A percentile compares a stretch with the other conserved stretches of the same genome.
Conservation (phyloP, 2,113 vertebrate genomes). For the Tragulus kanchil region DNA sequence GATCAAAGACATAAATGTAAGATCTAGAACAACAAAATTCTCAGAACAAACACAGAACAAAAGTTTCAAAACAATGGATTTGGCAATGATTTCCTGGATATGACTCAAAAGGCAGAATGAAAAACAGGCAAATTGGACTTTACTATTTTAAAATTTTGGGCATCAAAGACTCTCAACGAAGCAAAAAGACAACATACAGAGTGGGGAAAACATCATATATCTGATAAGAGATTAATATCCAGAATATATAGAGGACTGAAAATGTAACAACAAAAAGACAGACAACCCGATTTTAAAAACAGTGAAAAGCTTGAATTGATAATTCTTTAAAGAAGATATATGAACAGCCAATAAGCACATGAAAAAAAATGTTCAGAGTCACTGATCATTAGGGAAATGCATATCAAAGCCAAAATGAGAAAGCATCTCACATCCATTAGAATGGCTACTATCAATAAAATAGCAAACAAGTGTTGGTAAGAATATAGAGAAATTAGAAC, state of each 20-base stretch:
- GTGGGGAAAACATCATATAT: not conserved
- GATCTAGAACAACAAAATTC: not conserved
- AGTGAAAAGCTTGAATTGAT: not conserved
- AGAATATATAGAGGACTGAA: not conserved
- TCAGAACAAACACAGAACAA: not conserved
- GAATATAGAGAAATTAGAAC: not conserved
- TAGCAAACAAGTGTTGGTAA: not conserved
- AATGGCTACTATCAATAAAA: not conserved
- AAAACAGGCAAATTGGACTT: not conserved
- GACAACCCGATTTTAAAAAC: not conserved
- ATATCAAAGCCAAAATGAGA: not conserved
- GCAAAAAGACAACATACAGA: not conserved
- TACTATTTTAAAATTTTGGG: not conserved
- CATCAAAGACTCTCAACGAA: not conserved
- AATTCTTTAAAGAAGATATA: not conserved
- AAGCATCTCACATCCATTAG: not conserved
- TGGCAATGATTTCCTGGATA: not conserved
- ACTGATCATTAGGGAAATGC: not conserved
- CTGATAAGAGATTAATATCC: not conserved
- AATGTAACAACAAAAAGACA: not conserved
- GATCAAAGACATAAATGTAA: constrained; percentile 18
- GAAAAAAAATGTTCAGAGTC: not conserved
- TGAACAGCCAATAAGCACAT: not conserved
- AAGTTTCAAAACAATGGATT: not conserved
- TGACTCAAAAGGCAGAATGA: not conserved